phyloP scores from a whole-genome alignment of 2,797 vertebrate genomes.

The Microctenopoma stevenorrisi region DNA sequence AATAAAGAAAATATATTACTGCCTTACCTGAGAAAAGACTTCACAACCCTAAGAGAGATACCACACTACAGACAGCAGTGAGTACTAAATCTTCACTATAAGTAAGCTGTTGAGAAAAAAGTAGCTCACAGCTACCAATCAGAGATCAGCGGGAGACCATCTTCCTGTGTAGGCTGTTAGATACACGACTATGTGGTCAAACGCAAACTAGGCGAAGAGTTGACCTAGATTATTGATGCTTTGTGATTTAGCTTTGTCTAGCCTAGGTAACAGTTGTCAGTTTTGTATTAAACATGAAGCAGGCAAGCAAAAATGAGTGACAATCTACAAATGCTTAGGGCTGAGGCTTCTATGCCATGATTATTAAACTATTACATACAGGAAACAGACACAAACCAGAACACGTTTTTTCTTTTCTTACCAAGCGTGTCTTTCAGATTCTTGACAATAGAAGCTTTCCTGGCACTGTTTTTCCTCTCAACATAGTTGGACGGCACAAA shows the following conservation, averaged over 20 bases:
- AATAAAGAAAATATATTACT: not conserved
- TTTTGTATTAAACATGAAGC: not conserved
- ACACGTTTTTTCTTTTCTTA: constrained; percentile 61
- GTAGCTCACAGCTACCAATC: constrained; percentile 37
- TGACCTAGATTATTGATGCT: constrained; percentile 29
- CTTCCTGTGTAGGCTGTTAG: constrained; percentile 44
- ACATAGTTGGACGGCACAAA: constrained; percentile 95
- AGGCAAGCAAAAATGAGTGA: not conserved
- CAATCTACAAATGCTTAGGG: constrained; percentile 31
- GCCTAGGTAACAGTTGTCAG: not conserved
- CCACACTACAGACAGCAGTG: not conserved
- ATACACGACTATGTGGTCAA: constrained; percentile 49
- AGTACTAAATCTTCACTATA: not conserved
- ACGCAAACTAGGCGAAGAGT: constrained; percentile 5
- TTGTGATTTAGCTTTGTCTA: not conserved
- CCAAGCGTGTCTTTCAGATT: constrained; percentile 94
- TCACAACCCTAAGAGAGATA: not conserved
- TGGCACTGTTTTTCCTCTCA: constrained; percentile 93
- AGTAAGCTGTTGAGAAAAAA: constrained; percentile 11
- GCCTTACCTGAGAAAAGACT: constrained; percentile 43
- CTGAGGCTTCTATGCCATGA: not conserved
- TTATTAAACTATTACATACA: constrained; percentile 9
- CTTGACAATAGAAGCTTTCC: constrained; percentile 93
- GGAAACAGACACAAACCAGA: not conserved
- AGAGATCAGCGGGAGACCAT: constrained; percentile 13